Evolutionary conservation across 1,140 invertebrate species (phyloP), one percentile per base, ranked within the genome.

Genomic region (Diorhabda sublineata): DNA sequence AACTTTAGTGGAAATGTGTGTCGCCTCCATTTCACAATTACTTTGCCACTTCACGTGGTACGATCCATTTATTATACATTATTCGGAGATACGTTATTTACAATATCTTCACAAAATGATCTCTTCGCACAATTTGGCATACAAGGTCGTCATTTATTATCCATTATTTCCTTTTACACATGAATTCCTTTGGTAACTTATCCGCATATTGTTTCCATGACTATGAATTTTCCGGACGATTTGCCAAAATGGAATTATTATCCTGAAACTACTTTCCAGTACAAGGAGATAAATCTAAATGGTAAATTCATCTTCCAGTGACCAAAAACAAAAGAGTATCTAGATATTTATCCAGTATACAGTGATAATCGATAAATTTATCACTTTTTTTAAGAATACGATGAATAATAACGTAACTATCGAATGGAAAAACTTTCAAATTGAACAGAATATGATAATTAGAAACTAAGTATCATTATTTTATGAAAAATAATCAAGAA

Each of bases 161-260:
- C 6, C 47, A 6, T 8, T 52, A 8, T 52, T 52, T 52, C n/a
- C 47, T 52, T 4, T 3, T n/a, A 52, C 47, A 52, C 47, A 52
- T 52, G 47, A 52, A 52, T 52, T 52, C 47, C 47, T 52, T 52
- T 52, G 6, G 6, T n/a, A 52, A 52, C 47, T 8, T 52, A 52
- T 52, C 47, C 47, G 47, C n/a, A 52, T n/a, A 5, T 44, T 62
- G 61, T 45, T 62, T 62, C 7, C 43, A n/a, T 44, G 42, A 43
- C 42, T 44, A 62, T 43, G 42, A 44, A 62, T 62, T 47, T 62
- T 62, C 61, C 61, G 45, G 42, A 43, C 61, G 42, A 44, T 62
- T 62, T 62, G 42, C 42, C 61, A 42, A 62, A 62, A 62, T 62
- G 8, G 45, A 62, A 47, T 62, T 62, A 62, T 62, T 60, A 60